A percentile compares a stretch with the other conserved stretches of the same genome.
These are phyloP conservation scores for Eupsittula cactorum DNA, from an alignment of 2,113 vertebrate species.

Conservation along the genomic window DNA sequence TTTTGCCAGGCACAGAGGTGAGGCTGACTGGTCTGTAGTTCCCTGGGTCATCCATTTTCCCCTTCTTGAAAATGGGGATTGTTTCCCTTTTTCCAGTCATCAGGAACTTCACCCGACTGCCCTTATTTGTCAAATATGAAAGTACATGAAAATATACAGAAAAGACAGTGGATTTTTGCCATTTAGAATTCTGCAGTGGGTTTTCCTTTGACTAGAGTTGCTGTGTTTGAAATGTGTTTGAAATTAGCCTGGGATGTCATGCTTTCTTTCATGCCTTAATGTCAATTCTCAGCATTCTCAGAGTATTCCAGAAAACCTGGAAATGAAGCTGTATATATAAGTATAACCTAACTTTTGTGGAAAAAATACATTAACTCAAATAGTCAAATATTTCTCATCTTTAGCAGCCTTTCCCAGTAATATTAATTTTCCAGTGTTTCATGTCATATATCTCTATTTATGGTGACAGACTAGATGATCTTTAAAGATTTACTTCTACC, in stretches of 20 bases:
- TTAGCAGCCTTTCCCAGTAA: not conserved
- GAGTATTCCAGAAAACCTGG: not conserved
- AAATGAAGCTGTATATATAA: not conserved
- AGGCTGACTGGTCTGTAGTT: too few relatives aligned
- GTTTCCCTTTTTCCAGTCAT: too few relatives aligned
- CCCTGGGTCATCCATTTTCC: too few relatives aligned
- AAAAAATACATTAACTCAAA: not conserved
- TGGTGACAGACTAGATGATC: not conserved
- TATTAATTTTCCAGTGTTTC: not conserved
- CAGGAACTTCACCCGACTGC: too few relatives aligned
- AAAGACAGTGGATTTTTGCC: not conserved
- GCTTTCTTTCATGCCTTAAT: not conserved
- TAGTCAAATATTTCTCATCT: not conserved
- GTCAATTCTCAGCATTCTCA: not conserved
- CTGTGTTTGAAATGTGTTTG: accelerated
- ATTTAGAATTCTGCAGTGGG: not conserved
- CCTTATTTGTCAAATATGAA: too few relatives aligned
- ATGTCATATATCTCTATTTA: accelerated
- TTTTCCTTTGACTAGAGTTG: not conserved
- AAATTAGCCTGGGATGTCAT: not conserved
- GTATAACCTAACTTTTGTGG: not conserved
- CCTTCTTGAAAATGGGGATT: too few relatives aligned
- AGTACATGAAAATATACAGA: not conserved
- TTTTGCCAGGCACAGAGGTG: too few relatives aligned
- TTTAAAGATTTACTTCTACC: not conserved